These are phyloP conservation scores for Microdon myrmicae DNA, from an alignment of 2,888 invertebrate genomes.

Conservation along the genomic window DNA sequence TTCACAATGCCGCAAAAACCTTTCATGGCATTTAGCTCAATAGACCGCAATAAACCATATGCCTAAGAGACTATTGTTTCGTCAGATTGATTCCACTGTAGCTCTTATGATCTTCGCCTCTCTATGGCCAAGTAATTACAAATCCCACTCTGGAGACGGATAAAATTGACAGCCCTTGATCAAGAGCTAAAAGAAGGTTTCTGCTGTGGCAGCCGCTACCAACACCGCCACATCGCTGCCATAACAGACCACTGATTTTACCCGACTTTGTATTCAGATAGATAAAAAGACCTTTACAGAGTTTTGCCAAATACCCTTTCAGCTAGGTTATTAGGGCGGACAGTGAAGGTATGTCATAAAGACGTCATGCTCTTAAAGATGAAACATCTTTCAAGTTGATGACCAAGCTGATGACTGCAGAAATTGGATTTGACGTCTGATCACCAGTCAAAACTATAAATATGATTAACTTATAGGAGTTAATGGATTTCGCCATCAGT, in stretches of 20 bases:
- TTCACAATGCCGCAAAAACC: conserved; percentile 28
- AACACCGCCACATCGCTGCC: conserved; percentile 31
- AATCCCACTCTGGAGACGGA: conserved; percentile 32
- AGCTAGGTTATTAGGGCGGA: conserved; percentile 44
- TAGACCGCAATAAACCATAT: conserved; percentile 32
- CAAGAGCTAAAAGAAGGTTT: conserved; percentile 30
- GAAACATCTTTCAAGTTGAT: conserved; percentile 9
- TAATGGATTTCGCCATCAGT: conserved; percentile 48
- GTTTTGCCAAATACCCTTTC: conserved; percentile 39
- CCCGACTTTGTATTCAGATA: conserved; percentile 2
- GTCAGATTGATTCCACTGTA: conserved; percentile 11
- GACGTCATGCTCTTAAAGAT: conserved; percentile 42
- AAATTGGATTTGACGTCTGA: conserved; percentile 51
- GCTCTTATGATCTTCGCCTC: conserved; percentile 8
- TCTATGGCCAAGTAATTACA: conserved; percentile 24
- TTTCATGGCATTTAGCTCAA: conserved; percentile 34
- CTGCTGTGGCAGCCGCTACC: conserved; percentile 32
- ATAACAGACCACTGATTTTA: conserved; percentile 6
- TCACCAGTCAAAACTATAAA: conserved; percentile 52
- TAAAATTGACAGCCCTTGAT: conserved; percentile 22
- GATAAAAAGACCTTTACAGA: conserved; percentile 32
- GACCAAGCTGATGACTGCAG: conserved; percentile 44
- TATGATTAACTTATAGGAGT: conserved; percentile 52
- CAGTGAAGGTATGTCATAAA: conserved; percentile 49
- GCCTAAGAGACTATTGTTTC: conserved; percentile 1